A percentile compares a stretch with the other conserved stretches of the same genome.
These are phyloP conservation scores for Rhyzopertha dominica DNA, from an alignment of 1,140 invertebrate species.

Conservation along the genomic window DNA sequence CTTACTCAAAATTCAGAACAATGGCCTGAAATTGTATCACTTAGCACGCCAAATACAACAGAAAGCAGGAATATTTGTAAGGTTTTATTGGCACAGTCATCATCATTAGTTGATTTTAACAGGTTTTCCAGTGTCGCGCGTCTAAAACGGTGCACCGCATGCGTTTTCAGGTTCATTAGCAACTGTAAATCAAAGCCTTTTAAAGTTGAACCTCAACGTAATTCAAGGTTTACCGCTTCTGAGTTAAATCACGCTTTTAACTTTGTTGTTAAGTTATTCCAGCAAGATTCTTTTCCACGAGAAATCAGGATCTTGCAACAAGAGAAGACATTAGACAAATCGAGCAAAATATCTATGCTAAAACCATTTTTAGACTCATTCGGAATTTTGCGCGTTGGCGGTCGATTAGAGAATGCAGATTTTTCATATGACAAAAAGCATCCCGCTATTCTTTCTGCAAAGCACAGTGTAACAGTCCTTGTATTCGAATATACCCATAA, in stretches of 20 bases:
- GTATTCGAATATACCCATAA: neutral
- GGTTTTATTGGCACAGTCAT: constrained; percentile 5
- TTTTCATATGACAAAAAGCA: no score
- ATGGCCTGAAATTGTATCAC: constrained; percentile 16
- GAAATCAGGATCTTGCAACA: constrained; percentile 13
- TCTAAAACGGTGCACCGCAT: constrained; percentile 11
- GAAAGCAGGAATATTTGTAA: constrained; percentile 9
- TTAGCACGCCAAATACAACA: constrained; percentile 12
- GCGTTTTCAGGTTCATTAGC: constrained; percentile 15
- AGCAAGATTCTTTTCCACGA: constrained; percentile 10
- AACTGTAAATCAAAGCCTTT: constrained; percentile 3
- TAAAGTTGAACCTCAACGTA: neutral
- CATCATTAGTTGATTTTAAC: constrained; percentile 10
- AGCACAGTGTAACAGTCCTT: neutral
- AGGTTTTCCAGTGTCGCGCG: constrained; percentile 4
- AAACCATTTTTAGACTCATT: constrained; percentile 42
- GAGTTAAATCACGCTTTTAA: constrained; percentile 7
- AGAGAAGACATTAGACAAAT: constrained; percentile 1
- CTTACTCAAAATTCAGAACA: neutral
- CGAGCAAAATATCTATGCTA: constrained; percentile 26
- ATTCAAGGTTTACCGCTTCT: constrained; percentile 5
- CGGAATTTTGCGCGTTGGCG: constrained; percentile 42
- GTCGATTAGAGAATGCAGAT: no score
- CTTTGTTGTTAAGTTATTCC: constrained; percentile 4
- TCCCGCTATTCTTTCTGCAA: no score